Base-by-base conservation (phyloP, 2,888 invertebrate genomes). In the Uropetala carovei region DNA sequence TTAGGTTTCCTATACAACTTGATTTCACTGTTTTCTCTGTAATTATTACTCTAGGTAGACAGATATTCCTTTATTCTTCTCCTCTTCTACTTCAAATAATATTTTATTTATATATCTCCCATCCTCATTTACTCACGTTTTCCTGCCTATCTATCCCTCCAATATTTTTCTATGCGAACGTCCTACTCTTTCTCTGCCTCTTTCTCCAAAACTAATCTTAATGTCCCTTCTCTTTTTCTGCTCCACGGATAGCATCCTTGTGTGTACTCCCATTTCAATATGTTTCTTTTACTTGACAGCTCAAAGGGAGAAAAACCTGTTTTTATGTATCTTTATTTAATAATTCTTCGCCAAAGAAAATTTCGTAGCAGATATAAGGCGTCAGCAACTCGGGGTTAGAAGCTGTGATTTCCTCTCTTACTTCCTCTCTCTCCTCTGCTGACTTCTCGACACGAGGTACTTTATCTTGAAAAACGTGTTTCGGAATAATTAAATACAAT, bases 401-500 rank as follows among this genome's bases (percentile, higher is more conserved):
- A 13, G n/a, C 59, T 86, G 8, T 59, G 9, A 59, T 59, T 43
- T 43, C 43, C 43, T 86, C 85, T 58, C 14, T 86, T 85, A 57
- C 59, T 57, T 58, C 0, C 27, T 27, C 58, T 59, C 56, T 59
- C 59, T 86, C 22, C 27, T 86, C 59, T n/a, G 56, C n/a, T 58
- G 58, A 22, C 59, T 59, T 27, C 14, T n/a, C 82, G 10, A 27
- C 58, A 27, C 1, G 27, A 27, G 22, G 85, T 0, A 86, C 58
- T 57, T 22, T 27, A 14, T 86, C 14, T 27, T 86, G 22, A 27
- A 86, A 86, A 86, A 86, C 27, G 59, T 58, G 85, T 27, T 16
- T 27, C 22, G 59, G 59, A 86, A 82, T 82, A 82, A 82, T 82
- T 82, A 82, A 30, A 30, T 27, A 13, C 43, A 82, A 82, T 82